Conservation (phyloP, 2,888 invertebrate genomes). For the Nemurella pictetii region DNA sequence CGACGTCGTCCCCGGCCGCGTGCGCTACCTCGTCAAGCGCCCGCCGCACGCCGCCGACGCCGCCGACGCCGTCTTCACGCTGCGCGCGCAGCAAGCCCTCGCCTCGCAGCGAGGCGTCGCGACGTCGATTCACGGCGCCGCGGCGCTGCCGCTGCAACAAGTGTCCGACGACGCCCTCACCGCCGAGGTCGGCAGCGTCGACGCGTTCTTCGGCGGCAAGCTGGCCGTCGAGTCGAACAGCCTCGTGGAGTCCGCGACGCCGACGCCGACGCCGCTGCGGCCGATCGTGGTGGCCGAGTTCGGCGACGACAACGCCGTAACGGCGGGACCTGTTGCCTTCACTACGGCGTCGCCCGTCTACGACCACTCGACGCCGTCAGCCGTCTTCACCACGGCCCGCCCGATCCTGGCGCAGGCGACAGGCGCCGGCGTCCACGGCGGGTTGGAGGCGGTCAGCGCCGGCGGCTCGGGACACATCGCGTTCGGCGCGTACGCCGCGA, state of each 20-base stretch:
- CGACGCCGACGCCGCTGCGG: conserved; percentile 25
- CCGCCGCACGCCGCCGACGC: not conserved
- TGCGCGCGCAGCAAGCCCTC: no score
- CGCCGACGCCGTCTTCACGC: no score
- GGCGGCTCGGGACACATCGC: conserved; percentile 27
- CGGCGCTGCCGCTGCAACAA: not conserved
- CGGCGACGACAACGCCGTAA: conserved; percentile 30
- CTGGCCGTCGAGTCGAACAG: not conserved
- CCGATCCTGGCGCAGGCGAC: not conserved
- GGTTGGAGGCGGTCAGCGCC: not conserved
- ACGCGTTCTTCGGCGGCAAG: not conserved
- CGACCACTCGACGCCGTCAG: not conserved
- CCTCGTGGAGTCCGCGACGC: conserved; percentile 35
- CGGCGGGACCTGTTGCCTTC: not conserved
- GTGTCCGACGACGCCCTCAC: not conserved
- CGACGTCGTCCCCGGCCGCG: not conserved
- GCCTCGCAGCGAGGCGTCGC: not conserved
- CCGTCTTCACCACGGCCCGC: not conserved
- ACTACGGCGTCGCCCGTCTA: not conserved
- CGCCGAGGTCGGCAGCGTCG: not conserved
- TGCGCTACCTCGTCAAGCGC: not conserved
- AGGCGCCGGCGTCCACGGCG: not conserved
- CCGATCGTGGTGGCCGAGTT: conserved; percentile 44
- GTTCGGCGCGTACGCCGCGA: not conserved
- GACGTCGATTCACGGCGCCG: not conserved